Evolutionary conservation across 2,797 vertebrate species (phyloP), one percentile per base, ranked within the genome.

Genomic region (Tapera naevia): DNA sequence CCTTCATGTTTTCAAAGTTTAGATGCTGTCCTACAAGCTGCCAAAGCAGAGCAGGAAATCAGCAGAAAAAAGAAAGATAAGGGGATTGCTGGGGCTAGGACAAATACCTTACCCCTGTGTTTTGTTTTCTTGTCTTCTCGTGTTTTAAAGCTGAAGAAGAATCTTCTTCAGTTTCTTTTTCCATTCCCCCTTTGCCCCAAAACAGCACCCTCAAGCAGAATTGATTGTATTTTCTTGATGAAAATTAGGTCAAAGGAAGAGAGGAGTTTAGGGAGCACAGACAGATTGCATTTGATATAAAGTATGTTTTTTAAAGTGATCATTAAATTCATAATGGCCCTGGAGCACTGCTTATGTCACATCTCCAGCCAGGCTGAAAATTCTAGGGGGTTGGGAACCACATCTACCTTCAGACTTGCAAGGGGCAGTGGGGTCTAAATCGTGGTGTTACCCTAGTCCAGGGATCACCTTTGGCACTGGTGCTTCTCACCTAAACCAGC

Each of bases 1-100:
- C 93, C 84, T 93, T 70, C 80, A 22, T 7, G 56, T 85, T 67
- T 70, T 28, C 23, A 48, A 45, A 88, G 93, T 93, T 96, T 62
- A 19, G 54, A 92, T 1, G 3, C 35, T 91, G 74, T 76, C 84
- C 88, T 65, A 32, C 1, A 30, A 94, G 86, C 87, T 92, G 91
- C 93, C 84, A 61, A 94, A 75, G 75, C 48, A 45, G 50, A 66
- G 91, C 85, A 97, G 91, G 95, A 97, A 96, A 45, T 88, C 87
- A 93, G 84, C 6, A 25, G 86, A n/a, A 71, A 54, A 54, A 71
- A 39, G 27, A 48, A 89, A 93, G 96, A 95, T 81, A 95, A 96
- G 72, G 41, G 28, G 50, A 65, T 37, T 73, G 32, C 50, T 15
- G 33, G 18, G 62, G 48, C 58, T 73, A 35, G 35, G 56, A 87